Conservation (phyloP, 2,113 vertebrate species). For the Petaurus breviceps region DNA sequence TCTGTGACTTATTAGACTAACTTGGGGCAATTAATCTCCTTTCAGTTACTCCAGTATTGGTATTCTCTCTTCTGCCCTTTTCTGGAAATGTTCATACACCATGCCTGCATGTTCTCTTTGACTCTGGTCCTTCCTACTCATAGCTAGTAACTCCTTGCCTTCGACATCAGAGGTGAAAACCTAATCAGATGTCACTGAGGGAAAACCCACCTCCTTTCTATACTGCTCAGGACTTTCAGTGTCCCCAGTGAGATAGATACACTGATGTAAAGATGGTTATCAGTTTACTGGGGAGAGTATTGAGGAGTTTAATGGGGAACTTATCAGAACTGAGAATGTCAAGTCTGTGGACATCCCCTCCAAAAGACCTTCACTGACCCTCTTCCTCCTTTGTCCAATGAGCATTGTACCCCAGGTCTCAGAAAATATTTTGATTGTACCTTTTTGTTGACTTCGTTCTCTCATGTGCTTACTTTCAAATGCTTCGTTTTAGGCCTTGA, state of each 20-base stretch:
- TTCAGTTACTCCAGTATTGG: not conserved
- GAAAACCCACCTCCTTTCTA: not conserved
- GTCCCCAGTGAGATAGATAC: too few relatives aligned
- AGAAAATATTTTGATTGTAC: not conserved
- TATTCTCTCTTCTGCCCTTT: not conserved
- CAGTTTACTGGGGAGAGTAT: not conserved
- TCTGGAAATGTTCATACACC: not conserved
- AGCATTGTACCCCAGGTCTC: not conserved
- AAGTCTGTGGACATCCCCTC: not conserved
- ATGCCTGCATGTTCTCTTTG: not conserved
- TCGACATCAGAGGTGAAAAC: not conserved
- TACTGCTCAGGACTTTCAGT: not conserved
- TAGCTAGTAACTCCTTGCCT: not conserved
- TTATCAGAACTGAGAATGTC: not conserved
- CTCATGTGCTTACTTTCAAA: not conserved
- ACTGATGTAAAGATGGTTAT: not conserved
- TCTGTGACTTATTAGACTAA: not conserved
- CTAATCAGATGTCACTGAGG: not conserved
- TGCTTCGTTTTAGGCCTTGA: not conserved
- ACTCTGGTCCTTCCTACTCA: not conserved
- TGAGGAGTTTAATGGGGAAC: not conserved
- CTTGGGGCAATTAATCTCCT: not conserved
- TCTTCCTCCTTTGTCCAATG: not conserved
- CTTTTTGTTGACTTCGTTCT: not conserved
- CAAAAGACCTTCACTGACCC: not conserved